Conservation (phyloP, 2,797 vertebrate genomes). For the Danio tinwini region DNA sequence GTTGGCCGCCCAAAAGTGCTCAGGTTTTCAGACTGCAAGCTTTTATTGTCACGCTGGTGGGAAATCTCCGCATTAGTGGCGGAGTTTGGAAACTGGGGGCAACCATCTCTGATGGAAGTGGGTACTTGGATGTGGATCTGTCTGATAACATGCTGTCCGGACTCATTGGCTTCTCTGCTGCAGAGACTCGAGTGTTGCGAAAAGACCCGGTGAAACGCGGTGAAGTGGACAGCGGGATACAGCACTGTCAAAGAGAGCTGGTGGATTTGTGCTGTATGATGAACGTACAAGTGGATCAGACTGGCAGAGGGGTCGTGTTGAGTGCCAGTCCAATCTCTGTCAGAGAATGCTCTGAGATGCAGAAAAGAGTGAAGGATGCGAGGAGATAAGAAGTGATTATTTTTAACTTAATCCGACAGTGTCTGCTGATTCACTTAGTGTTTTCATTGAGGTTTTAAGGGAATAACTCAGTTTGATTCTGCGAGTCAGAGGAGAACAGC, state of each 20-base stretch:
- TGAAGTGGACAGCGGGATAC: slow-evolving; percentile 84
- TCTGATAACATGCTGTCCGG: slow-evolving; percentile 83
- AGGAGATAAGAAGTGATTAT: slow-evolving; percentile 16
- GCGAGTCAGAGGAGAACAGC: background rate
- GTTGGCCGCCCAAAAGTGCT: slow-evolving; percentile 61
- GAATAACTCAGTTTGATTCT: background rate
- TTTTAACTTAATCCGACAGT: background rate
- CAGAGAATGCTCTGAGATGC: slow-evolving; percentile 72
- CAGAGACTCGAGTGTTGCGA: slow-evolving; percentile 83
- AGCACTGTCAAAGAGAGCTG: slow-evolving; percentile 87
- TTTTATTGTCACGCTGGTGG: slow-evolving; percentile 94
- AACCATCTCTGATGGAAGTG: slow-evolving; percentile 91
- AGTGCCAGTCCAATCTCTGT: slow-evolving; percentile 75
- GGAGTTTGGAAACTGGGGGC: slow-evolving; percentile 85
- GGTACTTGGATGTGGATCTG: slow-evolving; percentile 90
- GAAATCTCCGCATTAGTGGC: slow-evolving; percentile 83
- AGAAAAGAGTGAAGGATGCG: slow-evolving; percentile 62
- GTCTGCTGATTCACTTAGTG: background rate
- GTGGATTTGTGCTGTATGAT: slow-evolving; percentile 96
- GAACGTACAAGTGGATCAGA: slow-evolving; percentile 82
- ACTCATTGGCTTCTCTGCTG: slow-evolving; percentile 91
- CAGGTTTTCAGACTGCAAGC: slow-evolving; percentile 84
- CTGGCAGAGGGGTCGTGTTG: slow-evolving; percentile 79
- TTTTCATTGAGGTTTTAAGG: background rate
- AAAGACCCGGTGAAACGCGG: slow-evolving; percentile 79